Evolutionary conservation across 2,797 vertebrate species (phyloP).

Genomic region (Molossus molossus): DNA sequence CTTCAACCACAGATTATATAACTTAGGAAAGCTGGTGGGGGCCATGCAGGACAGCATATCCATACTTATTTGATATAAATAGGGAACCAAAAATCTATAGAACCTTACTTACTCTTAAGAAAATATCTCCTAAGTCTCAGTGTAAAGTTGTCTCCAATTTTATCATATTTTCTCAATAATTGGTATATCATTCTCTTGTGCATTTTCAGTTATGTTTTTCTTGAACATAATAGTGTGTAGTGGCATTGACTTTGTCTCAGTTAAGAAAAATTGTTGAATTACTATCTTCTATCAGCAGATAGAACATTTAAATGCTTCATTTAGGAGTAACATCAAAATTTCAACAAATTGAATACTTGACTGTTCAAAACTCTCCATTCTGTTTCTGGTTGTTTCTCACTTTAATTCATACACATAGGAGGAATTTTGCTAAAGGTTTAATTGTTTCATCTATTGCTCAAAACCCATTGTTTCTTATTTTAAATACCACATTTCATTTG

Average conservation of each 20-base stretch:
- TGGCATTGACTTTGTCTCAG: neutral
- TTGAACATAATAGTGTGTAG: neutral
- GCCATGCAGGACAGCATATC: too few species aligned
- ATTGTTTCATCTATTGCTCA: neutral
- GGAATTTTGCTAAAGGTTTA: neutral
- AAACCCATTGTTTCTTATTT: constrained; percentile 9
- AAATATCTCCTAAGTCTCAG: neutral
- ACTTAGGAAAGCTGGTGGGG: neutral
- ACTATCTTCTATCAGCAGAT: neutral
- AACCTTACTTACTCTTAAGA: neutral
- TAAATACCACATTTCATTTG: neutral
- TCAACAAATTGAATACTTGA: neutral
- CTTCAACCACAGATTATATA: neutral
- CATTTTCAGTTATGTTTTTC: constrained; percentile 16
- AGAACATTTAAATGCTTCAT: constrained; percentile 3
- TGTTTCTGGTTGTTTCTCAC: neutral
- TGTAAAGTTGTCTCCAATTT: neutral
- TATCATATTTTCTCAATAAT: neutral
- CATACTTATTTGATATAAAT: neutral
- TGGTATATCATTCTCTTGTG: neutral
- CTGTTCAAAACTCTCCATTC: neutral
- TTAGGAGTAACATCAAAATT: neutral
- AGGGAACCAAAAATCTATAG: neutral
- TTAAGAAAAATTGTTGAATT: constrained; percentile 17
- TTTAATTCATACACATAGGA: neutral